Evolutionary conservation across 2,113 vertebrate genomes (phyloP).

Genomic region (Aythya baeri): DNA sequence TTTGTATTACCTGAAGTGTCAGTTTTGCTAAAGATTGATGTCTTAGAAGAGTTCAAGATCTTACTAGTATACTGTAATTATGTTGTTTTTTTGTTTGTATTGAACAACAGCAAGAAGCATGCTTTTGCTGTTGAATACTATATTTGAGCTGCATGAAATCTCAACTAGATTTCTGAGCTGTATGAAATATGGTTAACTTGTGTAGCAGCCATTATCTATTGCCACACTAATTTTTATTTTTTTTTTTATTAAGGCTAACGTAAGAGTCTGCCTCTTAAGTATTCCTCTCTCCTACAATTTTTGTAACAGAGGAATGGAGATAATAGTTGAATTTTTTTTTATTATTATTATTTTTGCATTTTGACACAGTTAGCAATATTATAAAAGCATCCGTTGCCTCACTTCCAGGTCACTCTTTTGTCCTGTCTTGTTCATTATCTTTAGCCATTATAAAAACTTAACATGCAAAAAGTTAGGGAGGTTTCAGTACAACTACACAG

Average conservation of each 20-base stretch:
- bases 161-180: neutral
- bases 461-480: neutral
- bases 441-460: neutral
- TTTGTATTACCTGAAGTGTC: slow-evolving; percentile 21
- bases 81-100: neutral
- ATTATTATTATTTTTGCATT: too few relatives aligned
- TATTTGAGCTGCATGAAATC: neutral
- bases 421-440: neutral
- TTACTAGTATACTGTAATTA: neutral
- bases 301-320: neutral
- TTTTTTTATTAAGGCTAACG: neutral
- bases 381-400: neutral
- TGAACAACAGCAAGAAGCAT: neutral
- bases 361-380: neutral
- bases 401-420: neutral
- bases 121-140: neutral
- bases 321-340: neutral
- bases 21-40: slow-evolving; percentile 26
- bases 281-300: neutral
- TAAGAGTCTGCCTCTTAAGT: neutral
- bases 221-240: neutral
- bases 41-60: slow-evolving; percentile 1
- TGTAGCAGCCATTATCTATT: neutral
- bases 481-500: neutral
- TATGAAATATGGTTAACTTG: neutral